Percentiles rank a stretch among this genome's conserved stretches.
Evolutionary conservation across 1,140 invertebrate species (phyloP).

Genomic region (Yoshiicerus persimilis): DNA sequence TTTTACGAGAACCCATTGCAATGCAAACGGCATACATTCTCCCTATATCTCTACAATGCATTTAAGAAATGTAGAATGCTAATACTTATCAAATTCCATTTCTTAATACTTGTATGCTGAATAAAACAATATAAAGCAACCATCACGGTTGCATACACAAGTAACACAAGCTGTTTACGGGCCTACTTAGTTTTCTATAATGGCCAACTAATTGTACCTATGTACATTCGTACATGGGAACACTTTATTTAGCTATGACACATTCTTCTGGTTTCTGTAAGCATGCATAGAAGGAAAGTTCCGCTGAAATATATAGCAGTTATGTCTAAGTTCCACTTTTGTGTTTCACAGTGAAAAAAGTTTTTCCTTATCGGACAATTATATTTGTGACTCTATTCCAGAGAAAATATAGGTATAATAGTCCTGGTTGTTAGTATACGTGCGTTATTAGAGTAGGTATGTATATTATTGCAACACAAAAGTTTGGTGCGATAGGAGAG

Average conservation of each 20-base stretch:
- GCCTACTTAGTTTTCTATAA: not conserved
- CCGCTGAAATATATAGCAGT: not conserved
- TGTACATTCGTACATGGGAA: not conserved
- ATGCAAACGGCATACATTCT: not conserved
- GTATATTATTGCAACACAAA: not conserved
- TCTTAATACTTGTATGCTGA: too few relatives aligned
- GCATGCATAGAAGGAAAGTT: not conserved
- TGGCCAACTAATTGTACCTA: not conserved
- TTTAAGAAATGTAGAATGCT: not conserved
- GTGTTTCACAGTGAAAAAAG: not conserved
- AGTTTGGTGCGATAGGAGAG: not conserved
- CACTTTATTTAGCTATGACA: not conserved
- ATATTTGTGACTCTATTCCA: too few relatives aligned
- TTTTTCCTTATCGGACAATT: too few relatives aligned
- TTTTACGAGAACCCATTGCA: not conserved
- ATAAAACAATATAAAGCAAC: too few relatives aligned
- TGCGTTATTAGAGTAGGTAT: not conserved
- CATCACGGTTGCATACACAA: too few relatives aligned
- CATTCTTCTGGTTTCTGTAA: not conserved
- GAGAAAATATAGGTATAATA: too few relatives aligned
- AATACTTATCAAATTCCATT: not conserved
- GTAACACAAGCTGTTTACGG: too few relatives aligned
- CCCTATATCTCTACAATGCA: not conserved
- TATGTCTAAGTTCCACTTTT: not conserved
- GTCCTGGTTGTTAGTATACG: not conserved